Percentiles rank a stretch among this genome's conserved stretches.
These are phyloP conservation scores for Apostichopus japonicus DNA, from an alignment of 35 echinoderm and acorn worm species.

Conservation along the genomic window DNA sequence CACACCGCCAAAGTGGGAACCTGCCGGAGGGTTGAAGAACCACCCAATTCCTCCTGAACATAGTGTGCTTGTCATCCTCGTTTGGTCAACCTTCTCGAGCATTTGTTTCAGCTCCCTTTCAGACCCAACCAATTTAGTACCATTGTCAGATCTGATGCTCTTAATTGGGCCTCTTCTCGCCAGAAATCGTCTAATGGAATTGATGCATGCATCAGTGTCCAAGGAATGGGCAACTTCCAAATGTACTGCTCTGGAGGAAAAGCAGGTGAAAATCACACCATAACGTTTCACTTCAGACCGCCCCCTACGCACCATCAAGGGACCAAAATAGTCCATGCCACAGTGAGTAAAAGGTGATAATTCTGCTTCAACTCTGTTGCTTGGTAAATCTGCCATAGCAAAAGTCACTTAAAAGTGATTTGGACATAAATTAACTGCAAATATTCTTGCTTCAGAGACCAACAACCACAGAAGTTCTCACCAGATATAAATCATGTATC, in stretches of 20 bases:
- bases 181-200: slow-evolving; percentile 50
- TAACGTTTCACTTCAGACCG: slow-evolving; percentile 51
- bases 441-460: too few relatives aligned
- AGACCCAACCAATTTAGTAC: slow-evolving; percentile 60
- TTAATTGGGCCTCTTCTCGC: slow-evolving; percentile 36
- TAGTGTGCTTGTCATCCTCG: slow-evolving; percentile 1
- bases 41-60: slow-evolving; percentile 27
- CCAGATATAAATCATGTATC: too few relatives aligned
- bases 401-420: too few relatives aligned
- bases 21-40: slow-evolving; percentile 64
- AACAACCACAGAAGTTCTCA: too few relatives aligned
- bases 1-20: slow-evolving; percentile 58
- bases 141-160: slow-evolving; percentile 65
- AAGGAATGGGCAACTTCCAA: slow-evolving; percentile 56
- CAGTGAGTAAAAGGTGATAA: slow-evolving; percentile 59
- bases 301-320: slow-evolving; percentile 63
- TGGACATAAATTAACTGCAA: too few relatives aligned
- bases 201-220: slow-evolving; percentile 72
- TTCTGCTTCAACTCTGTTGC: too few relatives aligned
- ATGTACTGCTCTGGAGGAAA: slow-evolving; percentile 47
- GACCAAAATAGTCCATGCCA: slow-evolving; percentile 73
- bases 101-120: slow-evolving; percentile 29
- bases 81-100: slow-evolving; percentile 41
- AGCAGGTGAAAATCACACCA: slow-evolving; percentile 48
- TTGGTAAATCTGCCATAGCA: too few relatives aligned